phyloP scores from a whole-genome alignment of 2,113 vertebrate genomes.

The Miniopterus natalensis region DNA sequence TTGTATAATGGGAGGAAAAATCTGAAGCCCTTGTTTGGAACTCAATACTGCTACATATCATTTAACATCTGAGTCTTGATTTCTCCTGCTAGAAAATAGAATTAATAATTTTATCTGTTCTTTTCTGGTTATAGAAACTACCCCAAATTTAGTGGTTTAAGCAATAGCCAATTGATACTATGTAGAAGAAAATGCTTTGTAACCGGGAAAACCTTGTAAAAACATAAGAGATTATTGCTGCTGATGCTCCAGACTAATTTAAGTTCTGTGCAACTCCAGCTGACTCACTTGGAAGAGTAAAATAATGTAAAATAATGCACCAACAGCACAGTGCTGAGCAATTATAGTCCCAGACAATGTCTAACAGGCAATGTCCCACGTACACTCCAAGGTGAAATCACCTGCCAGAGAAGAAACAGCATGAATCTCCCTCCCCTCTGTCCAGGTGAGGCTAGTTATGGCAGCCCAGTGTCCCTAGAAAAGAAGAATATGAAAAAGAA shows the following conservation, averaged over 20 bases:
- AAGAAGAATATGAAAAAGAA: background rate
- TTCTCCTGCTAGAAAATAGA: background rate
- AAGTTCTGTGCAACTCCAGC: background rate
- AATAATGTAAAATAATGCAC: background rate
- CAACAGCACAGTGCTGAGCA: background rate
- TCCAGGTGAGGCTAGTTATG: background rate
- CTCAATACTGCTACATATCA: background rate
- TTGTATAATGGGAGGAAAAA: too few species aligned
- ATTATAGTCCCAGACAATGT: background rate
- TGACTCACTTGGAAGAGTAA: background rate
- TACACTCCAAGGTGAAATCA: background rate
- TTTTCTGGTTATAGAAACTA: background rate
- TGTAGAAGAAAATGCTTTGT: background rate
- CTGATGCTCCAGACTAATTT: background rate
- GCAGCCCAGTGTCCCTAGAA: background rate
- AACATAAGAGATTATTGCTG: background rate
- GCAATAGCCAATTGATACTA: background rate
- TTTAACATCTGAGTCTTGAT: background rate
- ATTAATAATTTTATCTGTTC: background rate
- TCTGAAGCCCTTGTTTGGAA: background rate
- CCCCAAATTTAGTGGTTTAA: background rate
- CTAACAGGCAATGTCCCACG: background rate
- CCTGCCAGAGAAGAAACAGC: background rate
- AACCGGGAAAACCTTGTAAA: background rate
- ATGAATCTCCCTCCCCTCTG: background rate